Evolutionary conservation across 2,888 invertebrate genomes (phyloP), one percentile per base, ranked within the genome.

Genomic region (Ochropleura leucogaster): DNA sequence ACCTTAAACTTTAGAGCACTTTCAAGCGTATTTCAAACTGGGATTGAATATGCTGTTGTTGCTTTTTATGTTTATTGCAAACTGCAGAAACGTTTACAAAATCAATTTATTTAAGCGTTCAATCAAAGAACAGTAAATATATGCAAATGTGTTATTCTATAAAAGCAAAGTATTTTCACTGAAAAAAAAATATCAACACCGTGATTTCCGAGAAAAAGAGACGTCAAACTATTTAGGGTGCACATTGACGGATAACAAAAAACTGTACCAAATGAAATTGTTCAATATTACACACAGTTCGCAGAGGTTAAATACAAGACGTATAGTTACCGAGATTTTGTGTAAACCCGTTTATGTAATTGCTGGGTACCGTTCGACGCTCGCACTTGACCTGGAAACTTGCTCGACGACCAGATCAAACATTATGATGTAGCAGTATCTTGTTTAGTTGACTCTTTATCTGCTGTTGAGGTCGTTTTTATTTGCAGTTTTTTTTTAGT

Each of bases 261-360:
- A 76, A 78, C 53, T 59, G 68, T 82, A 72, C 40, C 57, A 73
- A 67, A 14, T 42, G 16, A 51, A 68, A 46, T 18, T 64, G 65
- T 80, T 69, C 66, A 75, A 69, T 71, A 73, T 63, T 62, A 71
- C 59, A 51, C 49, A 18, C 44, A 66, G 70, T 68, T 83, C 64
- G 63, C 57, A 60, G 66, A 70, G 74, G 80, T 83, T 74, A 76
- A 77, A 63, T 66, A 60, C 53, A 78, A 79, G 68, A 40, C 55
- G 79, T 75, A 82, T 82, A 66, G 80, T 74, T 87, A 83, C 83
- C 80, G 84, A 66, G 78, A 81, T 87, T 87, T 87, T 76, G 87
- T 89, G 84, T 88, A 85, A 89, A 89, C 88, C 85, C 84, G 90
- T 93, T 92, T 89, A 90, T 89, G 88, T 91, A 91, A 92, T 92